These are phyloP conservation scores for Apodemus agrarius DNA, from an alignment of 2,797 vertebrate species.

Conservation along the genomic window DNA sequence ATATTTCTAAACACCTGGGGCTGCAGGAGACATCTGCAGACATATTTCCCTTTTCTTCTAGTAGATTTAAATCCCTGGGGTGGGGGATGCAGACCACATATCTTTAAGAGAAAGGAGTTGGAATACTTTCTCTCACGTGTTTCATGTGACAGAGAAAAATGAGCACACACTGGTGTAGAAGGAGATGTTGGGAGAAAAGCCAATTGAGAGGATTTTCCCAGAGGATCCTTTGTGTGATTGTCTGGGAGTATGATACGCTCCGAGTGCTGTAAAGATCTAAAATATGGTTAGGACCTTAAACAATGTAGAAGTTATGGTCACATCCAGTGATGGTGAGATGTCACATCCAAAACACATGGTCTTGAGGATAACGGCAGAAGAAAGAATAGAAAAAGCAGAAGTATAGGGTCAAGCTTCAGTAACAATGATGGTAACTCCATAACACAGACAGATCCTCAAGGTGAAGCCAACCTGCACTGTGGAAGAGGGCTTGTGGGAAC, in stretches of 20 bases:
- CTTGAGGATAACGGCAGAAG: not conserved
- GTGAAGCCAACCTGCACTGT: not conserved
- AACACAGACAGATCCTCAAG: not conserved
- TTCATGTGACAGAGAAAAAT: not conserved
- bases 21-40: not conserved
- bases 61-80: not conserved
- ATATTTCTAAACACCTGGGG: constrained; percentile 19
- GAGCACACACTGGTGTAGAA: not conserved
- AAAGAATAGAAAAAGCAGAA: not conserved
- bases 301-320: not conserved
- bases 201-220: not conserved
- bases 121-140: not conserved
- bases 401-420: not conserved
- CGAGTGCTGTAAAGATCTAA: not conserved
- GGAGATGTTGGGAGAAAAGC: not conserved
- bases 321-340: not conserved
- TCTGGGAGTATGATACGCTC: not conserved
- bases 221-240: not conserved
- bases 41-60: not conserved
- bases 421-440: not conserved
- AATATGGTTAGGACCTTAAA: not conserved
- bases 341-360: not conserved
- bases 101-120: constrained; percentile 54
- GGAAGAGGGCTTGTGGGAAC: not conserved
- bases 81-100: not conserved